Percentiles rank a stretch among this genome's conserved stretches.
phyloP scores from a whole-genome alignment of 1,140 invertebrate genomes.

The Drosophila nikananu region DNA sequence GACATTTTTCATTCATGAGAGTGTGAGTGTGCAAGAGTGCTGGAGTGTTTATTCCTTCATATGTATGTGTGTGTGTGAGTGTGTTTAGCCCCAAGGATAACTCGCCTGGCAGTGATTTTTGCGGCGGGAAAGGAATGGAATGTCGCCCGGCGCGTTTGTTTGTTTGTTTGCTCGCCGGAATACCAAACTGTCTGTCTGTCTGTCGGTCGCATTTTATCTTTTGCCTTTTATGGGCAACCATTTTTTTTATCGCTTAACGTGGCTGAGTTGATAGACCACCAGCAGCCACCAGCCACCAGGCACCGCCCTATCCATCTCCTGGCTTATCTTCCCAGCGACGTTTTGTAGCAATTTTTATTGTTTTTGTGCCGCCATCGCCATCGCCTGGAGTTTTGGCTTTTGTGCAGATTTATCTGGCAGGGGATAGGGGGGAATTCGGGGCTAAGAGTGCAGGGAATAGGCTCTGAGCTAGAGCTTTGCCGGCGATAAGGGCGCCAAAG shows the following conservation, averaged over 20 bases:
- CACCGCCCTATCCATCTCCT: conserved; percentile 39
- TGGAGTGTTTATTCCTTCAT: conserved; percentile 23
- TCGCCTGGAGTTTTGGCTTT: conserved; percentile 52
- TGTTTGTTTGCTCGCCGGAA: conserved; percentile 27
- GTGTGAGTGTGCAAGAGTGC: conserved; percentile 22
- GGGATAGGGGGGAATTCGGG: conserved; percentile 10
- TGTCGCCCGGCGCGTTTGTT: conserved; percentile 27
- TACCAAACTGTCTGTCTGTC: conserved; percentile 17
- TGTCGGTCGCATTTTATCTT: conserved; percentile 75
- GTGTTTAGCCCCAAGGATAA: conserved; percentile 47
- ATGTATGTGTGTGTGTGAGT: conserved; percentile 46
- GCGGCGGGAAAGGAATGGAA: conserved; percentile 24
- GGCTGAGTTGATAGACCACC: conserved; percentile 46
- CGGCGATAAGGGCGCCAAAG: conserved; percentile 34
- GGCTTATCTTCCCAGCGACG: conserved; percentile 67
- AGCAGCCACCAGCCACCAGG: conserved; percentile 6
- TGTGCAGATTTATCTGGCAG: conserved; percentile 54
- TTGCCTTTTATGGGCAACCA: conserved; percentile 73
- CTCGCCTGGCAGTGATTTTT: conserved; percentile 31
- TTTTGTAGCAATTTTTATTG: conserved; percentile 83
- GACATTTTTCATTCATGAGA: conserved; percentile 69
- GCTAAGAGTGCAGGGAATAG: conserved; percentile 19
- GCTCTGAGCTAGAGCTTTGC: conserved; percentile 38
- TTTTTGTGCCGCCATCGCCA: conserved; percentile 58
- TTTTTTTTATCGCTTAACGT: conserved; percentile 74